Percentiles rank a stretch among this genome's conserved stretches.
Conservation (phyloP, 2,797 vertebrate genomes). For the Xerus rutilus region DNA sequence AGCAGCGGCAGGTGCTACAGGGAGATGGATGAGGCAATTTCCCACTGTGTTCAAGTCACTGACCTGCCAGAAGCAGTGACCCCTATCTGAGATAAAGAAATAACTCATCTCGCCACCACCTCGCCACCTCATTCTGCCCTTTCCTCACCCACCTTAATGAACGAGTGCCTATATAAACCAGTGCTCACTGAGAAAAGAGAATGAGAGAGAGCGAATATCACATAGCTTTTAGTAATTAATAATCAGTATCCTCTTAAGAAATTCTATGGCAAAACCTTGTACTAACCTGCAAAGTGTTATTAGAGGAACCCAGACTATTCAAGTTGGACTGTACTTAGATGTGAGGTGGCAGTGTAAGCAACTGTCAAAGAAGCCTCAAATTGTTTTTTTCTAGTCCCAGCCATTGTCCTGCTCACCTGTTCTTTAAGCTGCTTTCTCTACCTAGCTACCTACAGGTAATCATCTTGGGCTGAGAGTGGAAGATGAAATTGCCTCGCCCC, state of each 20-base stretch:
- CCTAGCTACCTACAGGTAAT: background rate
- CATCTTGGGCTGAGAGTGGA: background rate
- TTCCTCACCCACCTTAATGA: background rate
- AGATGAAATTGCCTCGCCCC: too few relatives aligned
- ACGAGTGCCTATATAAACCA: background rate
- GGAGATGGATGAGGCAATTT: slow-evolving; percentile 73
- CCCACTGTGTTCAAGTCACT: slow-evolving; percentile 24
- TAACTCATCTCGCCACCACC: slow-evolving; percentile 40
- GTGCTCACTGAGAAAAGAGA: background rate
- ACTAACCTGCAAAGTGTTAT: background rate
- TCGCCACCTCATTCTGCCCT: slow-evolving; percentile 9
- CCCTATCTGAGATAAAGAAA: slow-evolving; percentile 58
- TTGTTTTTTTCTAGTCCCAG: background rate
- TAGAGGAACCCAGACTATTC: background rate
- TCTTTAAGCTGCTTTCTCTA: background rate
- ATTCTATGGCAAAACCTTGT: background rate
- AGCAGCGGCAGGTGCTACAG: background rate
- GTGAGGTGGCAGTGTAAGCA: fast-evolving
- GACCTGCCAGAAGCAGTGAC: slow-evolving; percentile 6
- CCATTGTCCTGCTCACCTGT: background rate
- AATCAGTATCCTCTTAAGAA: background rate
- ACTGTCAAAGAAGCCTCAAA: background rate
- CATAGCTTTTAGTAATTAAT: slow-evolving; percentile 8
- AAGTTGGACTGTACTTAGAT: background rate
- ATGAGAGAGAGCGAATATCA: background rate